Evolutionary conservation across 2,113 vertebrate genomes (phyloP).

Genomic region (Tachycineta bicolor): DNA sequence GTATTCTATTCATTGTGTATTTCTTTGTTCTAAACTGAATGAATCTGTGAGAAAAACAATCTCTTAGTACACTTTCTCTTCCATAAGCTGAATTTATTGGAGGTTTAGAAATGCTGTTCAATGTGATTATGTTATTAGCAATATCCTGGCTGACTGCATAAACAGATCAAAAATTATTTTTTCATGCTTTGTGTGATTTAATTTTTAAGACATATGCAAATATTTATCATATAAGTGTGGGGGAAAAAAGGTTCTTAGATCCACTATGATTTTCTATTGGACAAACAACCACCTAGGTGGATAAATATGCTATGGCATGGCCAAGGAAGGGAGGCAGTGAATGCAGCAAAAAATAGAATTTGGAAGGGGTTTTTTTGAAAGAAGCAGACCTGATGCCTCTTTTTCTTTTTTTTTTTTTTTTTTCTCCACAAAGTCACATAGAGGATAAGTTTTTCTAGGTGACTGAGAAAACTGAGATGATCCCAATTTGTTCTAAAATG

Average conservation of each 20-base stretch:
- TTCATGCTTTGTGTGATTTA: neutral
- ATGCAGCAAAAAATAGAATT: neutral
- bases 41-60: neutral
- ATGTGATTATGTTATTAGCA: neutral
- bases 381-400: neutral
- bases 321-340: neutral
- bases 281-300: neutral
- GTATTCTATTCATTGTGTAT: neutral
- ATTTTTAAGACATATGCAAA: neutral
- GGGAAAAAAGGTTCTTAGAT: accelerated
- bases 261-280: neutral
- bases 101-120: neutral
- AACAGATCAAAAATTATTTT: neutral
- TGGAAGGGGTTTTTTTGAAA: neutral
- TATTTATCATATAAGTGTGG: neutral
- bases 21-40: neutral
- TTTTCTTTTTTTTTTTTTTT: neutral
- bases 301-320: neutral
- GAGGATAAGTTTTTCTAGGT: neutral
- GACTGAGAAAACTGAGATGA: neutral
- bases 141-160: neutral
- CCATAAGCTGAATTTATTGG: neutral
- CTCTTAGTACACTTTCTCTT: neutral
- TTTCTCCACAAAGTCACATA: neutral
- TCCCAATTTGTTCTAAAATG: neutral